phyloP scores from a whole-genome alignment of 2,888 invertebrate genomes.

The Sminthurides aquaticus region DNA sequence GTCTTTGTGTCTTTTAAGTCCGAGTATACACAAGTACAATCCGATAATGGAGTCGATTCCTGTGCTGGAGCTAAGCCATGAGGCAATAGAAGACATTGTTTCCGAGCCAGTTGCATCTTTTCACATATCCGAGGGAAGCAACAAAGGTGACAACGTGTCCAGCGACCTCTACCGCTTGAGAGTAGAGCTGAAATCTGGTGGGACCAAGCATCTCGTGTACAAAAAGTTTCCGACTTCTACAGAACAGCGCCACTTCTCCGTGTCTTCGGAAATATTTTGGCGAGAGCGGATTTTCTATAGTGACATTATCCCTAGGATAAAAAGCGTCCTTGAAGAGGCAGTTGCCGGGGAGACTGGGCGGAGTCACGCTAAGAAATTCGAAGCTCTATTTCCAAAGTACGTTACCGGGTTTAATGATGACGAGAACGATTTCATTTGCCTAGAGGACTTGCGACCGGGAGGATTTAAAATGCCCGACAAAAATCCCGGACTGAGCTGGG shows the following conservation, averaged over 20 bases:
- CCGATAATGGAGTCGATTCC: no score
- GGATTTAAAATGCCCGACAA: constrained; percentile 37
- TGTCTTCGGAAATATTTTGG: neutral
- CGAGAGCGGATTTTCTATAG: neutral
- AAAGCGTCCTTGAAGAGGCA: neutral
- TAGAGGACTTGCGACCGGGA: constrained; percentile 34
- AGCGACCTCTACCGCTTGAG: neutral
- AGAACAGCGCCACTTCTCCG: neutral
- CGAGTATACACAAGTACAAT: no score
- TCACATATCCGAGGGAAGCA: neutral
- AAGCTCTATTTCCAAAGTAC: constrained; percentile 31
- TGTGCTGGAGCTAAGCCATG: no score
- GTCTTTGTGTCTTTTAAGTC: no score
- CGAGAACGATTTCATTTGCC: constrained; percentile 28
- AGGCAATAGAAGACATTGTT: no score
- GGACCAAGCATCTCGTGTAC: neutral
- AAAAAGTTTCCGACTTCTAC: neutral
- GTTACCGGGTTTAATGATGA: constrained; percentile 32
- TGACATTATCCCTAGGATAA: neutral
- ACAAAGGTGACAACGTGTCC: neutral
- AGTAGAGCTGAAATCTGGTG: neutral
- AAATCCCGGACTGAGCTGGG: constrained; percentile 18
- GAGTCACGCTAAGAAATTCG: neutral
- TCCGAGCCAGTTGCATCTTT: neutral
- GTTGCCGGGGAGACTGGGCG: no score